A percentile compares a stretch with the other conserved stretches of the same genome.
phyloP scores from a whole-genome alignment of 2,888 invertebrate genomes.

The Aphidoletes aphidimyza region DNA sequence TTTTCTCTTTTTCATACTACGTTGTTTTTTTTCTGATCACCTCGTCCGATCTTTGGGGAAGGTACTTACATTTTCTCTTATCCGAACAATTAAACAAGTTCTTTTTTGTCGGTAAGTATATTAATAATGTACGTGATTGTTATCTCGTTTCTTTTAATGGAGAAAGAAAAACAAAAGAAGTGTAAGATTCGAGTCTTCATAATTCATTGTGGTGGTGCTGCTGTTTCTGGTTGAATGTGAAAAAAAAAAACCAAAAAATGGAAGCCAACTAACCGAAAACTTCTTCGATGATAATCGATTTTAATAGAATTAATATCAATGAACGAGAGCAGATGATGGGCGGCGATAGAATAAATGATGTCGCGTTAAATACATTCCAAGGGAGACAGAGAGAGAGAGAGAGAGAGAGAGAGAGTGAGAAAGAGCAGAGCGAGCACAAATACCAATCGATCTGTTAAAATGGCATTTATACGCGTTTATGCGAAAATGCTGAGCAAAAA shows the following conservation, averaged over 20 bases:
- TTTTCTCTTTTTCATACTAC: background rate
- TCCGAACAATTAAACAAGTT: constrained; percentile 19
- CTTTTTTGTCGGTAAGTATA: background rate
- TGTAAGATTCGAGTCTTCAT: constrained; percentile 3
- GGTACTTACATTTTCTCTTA: background rate
- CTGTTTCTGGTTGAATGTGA: background rate
- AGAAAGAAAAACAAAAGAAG: background rate
- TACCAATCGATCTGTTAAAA: constrained; percentile 41
- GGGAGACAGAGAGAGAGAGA: background rate
- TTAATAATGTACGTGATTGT: constrained; percentile 1
- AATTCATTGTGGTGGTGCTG: background rate
- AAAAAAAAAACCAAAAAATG: constrained; percentile 5
- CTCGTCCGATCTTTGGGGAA: background rate
- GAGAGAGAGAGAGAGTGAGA: background rate
- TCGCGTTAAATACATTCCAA: background rate
- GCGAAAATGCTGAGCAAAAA: background rate
- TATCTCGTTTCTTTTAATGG: constrained; percentile 14
- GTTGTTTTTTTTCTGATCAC: background rate
- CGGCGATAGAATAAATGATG: constrained; percentile 44
- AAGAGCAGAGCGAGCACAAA: background rate
- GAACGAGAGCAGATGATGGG: constrained; percentile 27
- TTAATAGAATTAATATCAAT: constrained; percentile 51
- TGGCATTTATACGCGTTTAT: background rate
- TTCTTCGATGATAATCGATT: constrained; percentile 49
- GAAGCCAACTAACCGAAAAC: constrained; percentile 17